Conservation (phyloP, 2,113 vertebrate species). For the Euleptes europaea region DNA sequence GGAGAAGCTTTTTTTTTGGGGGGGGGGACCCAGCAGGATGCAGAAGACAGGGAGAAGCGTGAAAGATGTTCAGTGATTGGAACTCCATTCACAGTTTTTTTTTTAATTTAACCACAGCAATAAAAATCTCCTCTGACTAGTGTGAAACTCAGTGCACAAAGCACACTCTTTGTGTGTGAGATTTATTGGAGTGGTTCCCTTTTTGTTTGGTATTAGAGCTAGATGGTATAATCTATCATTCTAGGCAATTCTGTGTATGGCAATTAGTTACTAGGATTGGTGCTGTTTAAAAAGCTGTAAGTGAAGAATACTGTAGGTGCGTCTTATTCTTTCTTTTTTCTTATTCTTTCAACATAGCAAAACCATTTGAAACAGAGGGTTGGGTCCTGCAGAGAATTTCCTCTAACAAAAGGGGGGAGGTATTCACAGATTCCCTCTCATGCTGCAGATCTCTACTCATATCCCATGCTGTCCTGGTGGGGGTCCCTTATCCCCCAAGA, state of each 20-base stretch:
- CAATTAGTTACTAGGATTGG: background rate
- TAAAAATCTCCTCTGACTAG: background rate
- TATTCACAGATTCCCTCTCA: too few relatives aligned
- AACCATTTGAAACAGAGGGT: background rate
- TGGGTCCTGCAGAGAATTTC: too few relatives aligned
- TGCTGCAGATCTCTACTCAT: too few relatives aligned
- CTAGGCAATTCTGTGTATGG: background rate
- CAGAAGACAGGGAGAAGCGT: too few relatives aligned
- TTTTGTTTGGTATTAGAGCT: background rate
- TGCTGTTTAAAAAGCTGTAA: background rate
- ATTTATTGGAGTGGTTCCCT: background rate
- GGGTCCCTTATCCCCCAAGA: too few relatives aligned
- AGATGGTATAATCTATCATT: background rate
- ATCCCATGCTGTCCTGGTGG: too few relatives aligned
- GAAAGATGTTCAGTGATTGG: too few relatives aligned
- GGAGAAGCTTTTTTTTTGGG: too few relatives aligned
- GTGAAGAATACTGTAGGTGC: background rate
- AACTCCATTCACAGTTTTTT: too few relatives aligned
- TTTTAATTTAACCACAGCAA: background rate
- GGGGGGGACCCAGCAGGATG: too few relatives aligned
- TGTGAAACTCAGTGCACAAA: background rate
- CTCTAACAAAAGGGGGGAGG: too few relatives aligned
- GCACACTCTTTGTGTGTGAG: background rate
- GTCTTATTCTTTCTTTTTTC: background rate
- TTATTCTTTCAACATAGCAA: background rate